Percentiles rank a stretch among this genome's conserved stretches.
phyloP scores from a whole-genome alignment of 1,140 invertebrate species.

The Paraescarpia echinospica region DNA sequence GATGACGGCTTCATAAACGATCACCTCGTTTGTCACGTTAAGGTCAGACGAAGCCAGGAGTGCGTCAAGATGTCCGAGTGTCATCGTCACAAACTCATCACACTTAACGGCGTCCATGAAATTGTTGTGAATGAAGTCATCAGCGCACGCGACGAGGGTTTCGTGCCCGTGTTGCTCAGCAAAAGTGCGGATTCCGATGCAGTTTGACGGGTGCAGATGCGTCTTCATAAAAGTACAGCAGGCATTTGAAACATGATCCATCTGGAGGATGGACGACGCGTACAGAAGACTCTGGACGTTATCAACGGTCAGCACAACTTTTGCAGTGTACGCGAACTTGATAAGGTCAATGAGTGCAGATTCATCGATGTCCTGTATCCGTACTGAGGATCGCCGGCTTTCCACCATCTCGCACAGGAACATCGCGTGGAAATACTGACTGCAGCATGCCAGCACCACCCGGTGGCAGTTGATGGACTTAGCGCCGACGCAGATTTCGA shows the following conservation, averaged over 20 bases:
- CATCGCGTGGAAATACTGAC: slow-evolving; percentile 55
- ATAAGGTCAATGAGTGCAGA: slow-evolving; percentile 50
- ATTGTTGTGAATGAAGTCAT: slow-evolving; percentile 52
- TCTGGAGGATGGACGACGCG: slow-evolving; percentile 55
- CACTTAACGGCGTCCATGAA: slow-evolving; percentile 48
- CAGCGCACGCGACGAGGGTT: slow-evolving; percentile 50
- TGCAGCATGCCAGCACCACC: slow-evolving; percentile 50
- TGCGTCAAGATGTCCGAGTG: slow-evolving; percentile 37
- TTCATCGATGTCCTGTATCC: slow-evolving; percentile 54
- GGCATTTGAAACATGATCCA: slow-evolving; percentile 51
- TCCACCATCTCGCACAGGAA: slow-evolving; percentile 55
- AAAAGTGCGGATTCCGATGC: slow-evolving; percentile 54
- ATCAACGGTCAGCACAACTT: slow-evolving; percentile 49
- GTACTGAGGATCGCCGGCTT: slow-evolving; percentile 41
- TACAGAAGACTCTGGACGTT: slow-evolving; percentile 54
- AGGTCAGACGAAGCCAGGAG: slow-evolving; percentile 46
- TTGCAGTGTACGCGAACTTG: slow-evolving; percentile 53
- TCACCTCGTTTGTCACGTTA: slow-evolving; percentile 50
- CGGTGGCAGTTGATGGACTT: slow-evolving; percentile 50
- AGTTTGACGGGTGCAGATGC: slow-evolving; percentile 54
- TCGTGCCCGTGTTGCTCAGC: slow-evolving; percentile 54
- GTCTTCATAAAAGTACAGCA: slow-evolving; percentile 56
- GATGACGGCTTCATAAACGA: slow-evolving; percentile 54
- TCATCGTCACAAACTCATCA: slow-evolving; percentile 49
- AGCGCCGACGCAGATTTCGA: slow-evolving; percentile 49